A percentile compares a stretch with the other conserved stretches of the same genome.
Evolutionary conservation across 2,113 vertebrate species (phyloP).

Genomic region (Rhadina sibilatrix): DNA sequence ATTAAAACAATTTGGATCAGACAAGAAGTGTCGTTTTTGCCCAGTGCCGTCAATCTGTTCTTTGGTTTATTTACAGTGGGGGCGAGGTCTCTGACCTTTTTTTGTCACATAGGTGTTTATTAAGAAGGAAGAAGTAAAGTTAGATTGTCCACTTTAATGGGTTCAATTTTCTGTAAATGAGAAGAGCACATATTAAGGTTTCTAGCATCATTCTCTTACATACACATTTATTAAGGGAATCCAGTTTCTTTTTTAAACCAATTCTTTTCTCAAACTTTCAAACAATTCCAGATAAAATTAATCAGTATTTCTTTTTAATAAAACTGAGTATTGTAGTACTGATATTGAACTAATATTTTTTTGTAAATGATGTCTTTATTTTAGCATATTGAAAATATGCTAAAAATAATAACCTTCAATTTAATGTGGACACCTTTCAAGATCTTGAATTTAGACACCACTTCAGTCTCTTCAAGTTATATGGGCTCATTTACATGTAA

Average conservation of each 20-base stretch:
- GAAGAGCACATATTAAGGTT: neutral
- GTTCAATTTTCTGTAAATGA: neutral
- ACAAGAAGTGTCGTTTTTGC: neutral
- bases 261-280: neutral
- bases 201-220: neutral
- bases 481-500: neutral
- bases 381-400: neutral
- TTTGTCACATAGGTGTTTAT: neutral
- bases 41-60: neutral
- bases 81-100: neutral
- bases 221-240: neutral
- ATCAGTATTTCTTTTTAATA: neutral
- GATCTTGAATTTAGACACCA: neutral
- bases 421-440: neutral
- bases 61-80: neutral
- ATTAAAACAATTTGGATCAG: neutral
- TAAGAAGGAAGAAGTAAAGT: neutral
- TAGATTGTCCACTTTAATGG: neutral
- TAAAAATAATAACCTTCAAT: neutral
- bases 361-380: neutral
- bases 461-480: neutral
- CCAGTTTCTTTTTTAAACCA: neutral
- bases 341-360: neutral
- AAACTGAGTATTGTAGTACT: neutral
- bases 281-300: neutral